These are phyloP conservation scores for Rhopalosiphum padi DNA, from an alignment of 1,140 invertebrate genomes.

Conservation along the genomic window DNA sequence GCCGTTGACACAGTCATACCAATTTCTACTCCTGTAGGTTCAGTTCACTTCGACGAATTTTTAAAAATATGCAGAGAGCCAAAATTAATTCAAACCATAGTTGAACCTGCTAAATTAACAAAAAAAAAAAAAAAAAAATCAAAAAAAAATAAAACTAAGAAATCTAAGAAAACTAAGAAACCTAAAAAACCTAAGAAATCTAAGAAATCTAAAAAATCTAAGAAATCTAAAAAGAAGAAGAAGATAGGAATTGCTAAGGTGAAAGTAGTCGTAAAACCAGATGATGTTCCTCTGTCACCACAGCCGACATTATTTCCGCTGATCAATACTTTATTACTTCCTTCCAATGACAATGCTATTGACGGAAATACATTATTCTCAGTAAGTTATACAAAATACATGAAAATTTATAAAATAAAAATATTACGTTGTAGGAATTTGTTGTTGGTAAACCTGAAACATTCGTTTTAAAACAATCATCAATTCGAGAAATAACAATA, in stretches of 20 bases:
- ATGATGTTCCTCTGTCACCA: background rate
- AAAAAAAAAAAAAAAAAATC: background rate
- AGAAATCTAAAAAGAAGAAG: background rate
- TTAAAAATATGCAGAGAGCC: background rate
- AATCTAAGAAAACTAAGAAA: background rate
- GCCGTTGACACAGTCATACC: background rate
- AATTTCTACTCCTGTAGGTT: background rate
- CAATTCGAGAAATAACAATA: background rate
- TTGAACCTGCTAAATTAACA: background rate
- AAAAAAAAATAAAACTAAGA: background rate
- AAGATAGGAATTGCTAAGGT: background rate
- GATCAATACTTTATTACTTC: background rate
- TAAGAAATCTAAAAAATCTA: background rate
- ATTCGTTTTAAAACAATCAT: background rate
- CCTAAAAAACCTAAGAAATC: background rate
- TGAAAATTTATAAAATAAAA: background rate
- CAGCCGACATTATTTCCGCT: conserved; percentile 19
- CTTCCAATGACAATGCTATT: background rate
- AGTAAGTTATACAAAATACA: background rate
- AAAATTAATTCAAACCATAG: background rate
- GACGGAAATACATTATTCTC: background rate
- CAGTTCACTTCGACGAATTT: conserved; percentile 43
- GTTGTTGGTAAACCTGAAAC: conserved; percentile 43
- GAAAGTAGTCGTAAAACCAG: background rate
- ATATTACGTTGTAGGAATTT: background rate